Conservation (phyloP, 2,113 vertebrate genomes). For the Drymodes brunneopygia region DNA sequence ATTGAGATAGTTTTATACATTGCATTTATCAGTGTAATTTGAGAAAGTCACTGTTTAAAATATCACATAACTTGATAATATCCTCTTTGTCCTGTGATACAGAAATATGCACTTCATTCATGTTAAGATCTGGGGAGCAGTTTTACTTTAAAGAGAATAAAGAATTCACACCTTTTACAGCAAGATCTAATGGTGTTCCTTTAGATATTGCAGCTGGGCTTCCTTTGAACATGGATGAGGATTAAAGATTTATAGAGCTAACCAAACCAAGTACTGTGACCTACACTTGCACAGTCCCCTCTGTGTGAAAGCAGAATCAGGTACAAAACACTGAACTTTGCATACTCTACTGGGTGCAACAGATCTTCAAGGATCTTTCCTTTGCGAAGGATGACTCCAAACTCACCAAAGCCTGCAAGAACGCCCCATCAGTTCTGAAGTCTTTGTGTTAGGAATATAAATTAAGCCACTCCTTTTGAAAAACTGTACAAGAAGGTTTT, state of each 20-base stretch:
- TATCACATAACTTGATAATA: not conserved
- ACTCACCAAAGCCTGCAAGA: not conserved
- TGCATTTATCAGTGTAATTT: not conserved
- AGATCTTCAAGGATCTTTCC: not conserved
- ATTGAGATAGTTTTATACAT: not conserved
- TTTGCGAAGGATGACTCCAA: not conserved
- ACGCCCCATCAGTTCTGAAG: not conserved
- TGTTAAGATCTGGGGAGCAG: not conserved
- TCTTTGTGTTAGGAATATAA: not conserved
- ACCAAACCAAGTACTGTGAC: not conserved
- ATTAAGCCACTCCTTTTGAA: not conserved
- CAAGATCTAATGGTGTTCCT: not conserved
- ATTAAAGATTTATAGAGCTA: not conserved
- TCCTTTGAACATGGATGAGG: not conserved
- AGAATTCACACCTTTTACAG: not conserved
- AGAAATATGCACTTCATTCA: not conserved
- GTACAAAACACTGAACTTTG: not conserved
- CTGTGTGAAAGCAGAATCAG: not conserved
- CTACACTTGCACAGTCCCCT: not conserved
- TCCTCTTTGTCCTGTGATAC: not conserved
- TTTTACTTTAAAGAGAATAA: not conserved
- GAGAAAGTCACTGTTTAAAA: not conserved
- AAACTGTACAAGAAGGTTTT: not conserved
- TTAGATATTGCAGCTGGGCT: not conserved
- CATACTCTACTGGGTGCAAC: fast-evolving